Evolutionary conservation across 2,113 vertebrate genomes (phyloP), one percentile per base, ranked within the genome.

Genomic region (Eurystomus gularis): DNA sequence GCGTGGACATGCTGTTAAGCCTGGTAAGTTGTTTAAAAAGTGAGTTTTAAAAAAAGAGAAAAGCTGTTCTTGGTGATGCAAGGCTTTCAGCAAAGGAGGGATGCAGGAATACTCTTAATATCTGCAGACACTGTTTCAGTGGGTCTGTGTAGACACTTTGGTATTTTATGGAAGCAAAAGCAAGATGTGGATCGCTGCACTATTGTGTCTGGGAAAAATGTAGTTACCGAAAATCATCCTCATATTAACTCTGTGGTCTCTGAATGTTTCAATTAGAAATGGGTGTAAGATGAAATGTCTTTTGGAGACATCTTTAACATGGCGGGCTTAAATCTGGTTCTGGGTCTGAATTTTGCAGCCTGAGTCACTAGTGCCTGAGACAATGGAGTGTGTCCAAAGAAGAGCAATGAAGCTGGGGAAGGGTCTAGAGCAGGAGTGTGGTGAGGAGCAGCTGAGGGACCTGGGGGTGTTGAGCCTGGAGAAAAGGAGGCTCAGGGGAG

Each of bases 1-100:
- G 78, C 97, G 98, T 8, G 98, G 97, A 85, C 91, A 95, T 18
- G 75, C 97, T 48, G 88, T 98, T 51, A 99, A 99, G 94, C 98
- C 98, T 94, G 99, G 99, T 99, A 87, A 98, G 97, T 20, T 20
- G 12, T 14, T 82, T 19, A 4, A 3, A 54, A 85, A 73, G 3
- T 17, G 54, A 54, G 20, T 25, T 52, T 5, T 29, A 15, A 75
- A 13, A 80, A 40, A 72, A 37, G 17, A 31, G 5, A 39, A 61
- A 11, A 17, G 7, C 4, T 17, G 2, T 31, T 49, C 10, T 39
- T 65, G 10, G 37, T 89, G 40, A 19, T 21, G 25, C 1, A 21
- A 51, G 29, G 44, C 60, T 69, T 82, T 76, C 49, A 49, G 37
- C 44, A 33, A 24, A 75, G 44, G 19, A 25, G 13, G 31, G 11